These are phyloP conservation scores for Drosophila baimaii DNA, from an alignment of 1,140 invertebrate genomes.

Conservation along the genomic window DNA sequence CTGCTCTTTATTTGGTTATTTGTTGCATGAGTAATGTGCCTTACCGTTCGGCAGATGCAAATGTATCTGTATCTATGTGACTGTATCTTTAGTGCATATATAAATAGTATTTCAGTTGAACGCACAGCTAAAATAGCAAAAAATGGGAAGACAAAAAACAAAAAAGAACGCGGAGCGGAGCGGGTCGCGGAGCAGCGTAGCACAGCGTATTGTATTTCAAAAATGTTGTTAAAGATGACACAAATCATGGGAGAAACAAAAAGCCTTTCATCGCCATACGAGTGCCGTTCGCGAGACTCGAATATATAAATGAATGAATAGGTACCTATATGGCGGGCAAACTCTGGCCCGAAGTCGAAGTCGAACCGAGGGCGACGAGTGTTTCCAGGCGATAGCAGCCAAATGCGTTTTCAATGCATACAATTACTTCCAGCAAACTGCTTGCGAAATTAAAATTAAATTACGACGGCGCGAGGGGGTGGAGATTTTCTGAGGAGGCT, in stretches of 20 bases:
- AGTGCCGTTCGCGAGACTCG: slow-evolving; percentile 9
- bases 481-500: slow-evolving; percentile 4
- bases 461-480: slow-evolving; percentile 35
- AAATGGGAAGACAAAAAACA: slow-evolving; percentile 11
- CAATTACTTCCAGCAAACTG: slow-evolving; percentile 80
- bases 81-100: slow-evolving; percentile 74
- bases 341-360: slow-evolving; percentile 38
- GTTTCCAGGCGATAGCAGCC: slow-evolving; percentile 73
- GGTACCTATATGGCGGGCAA: slow-evolving; percentile 16
- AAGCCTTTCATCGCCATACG: slow-evolving; percentile 46
- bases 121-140: slow-evolving; percentile 78
- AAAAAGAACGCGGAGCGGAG: slow-evolving; percentile 1
- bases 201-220: slow-evolving; percentile 74
- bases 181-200: slow-evolving; percentile 12
- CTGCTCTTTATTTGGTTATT: slow-evolving; percentile 44
- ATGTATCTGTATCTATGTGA: slow-evolving; percentile 57
- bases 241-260: slow-evolving; percentile 62
- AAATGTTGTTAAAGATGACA: slow-evolving; percentile 71
- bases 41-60: slow-evolving; percentile 65
- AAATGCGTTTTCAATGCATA: slow-evolving; percentile 79
- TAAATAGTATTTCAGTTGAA: slow-evolving; percentile 83
- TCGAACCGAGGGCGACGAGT: slow-evolving; percentile 48
- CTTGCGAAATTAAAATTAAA: slow-evolving; percentile 82
- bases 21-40: slow-evolving; percentile 74
- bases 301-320: slow-evolving; percentile 27